Percentiles rank a stretch among this genome's conserved stretches.
Conservation (phyloP, 2,797 vertebrate species). For the Spinus pinus region DNA sequence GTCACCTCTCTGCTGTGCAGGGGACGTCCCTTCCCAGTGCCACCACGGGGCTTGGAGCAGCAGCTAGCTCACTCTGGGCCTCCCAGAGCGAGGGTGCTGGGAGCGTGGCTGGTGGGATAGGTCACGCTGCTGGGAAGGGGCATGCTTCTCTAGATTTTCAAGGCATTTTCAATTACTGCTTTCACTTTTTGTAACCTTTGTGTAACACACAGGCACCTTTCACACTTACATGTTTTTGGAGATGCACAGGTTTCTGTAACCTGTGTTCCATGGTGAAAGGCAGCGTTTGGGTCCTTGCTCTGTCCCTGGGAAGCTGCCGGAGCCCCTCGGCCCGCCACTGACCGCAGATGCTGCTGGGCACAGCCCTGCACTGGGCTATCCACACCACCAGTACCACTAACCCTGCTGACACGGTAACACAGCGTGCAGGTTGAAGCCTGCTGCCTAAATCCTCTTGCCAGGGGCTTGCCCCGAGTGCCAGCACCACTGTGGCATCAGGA, state of each 20-base stretch:
- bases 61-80: neutral
- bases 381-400: accelerated
- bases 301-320: neutral
- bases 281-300: neutral
- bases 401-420: accelerated
- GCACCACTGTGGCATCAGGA: neutral
- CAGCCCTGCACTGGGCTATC: accelerated
- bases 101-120: neutral
- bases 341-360: neutral
- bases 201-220: neutral
- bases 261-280: neutral
- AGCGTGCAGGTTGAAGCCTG: accelerated
- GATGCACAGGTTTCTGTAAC: neutral
- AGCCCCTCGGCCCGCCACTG: accelerated
- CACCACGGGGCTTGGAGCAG: accelerated
- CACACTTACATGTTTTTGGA: accelerated
- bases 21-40: neutral
- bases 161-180: neutral
- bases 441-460: neutral
- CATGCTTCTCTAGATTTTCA: neutral
- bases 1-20: neutral
- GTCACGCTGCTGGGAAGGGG: neutral
- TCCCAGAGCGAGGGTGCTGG: neutral
- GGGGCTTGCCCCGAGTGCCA: neutral
- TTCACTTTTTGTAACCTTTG: neutral